phyloP scores from a whole-genome alignment of 1,140 invertebrate genomes.

The Drosophila rufa region DNA sequence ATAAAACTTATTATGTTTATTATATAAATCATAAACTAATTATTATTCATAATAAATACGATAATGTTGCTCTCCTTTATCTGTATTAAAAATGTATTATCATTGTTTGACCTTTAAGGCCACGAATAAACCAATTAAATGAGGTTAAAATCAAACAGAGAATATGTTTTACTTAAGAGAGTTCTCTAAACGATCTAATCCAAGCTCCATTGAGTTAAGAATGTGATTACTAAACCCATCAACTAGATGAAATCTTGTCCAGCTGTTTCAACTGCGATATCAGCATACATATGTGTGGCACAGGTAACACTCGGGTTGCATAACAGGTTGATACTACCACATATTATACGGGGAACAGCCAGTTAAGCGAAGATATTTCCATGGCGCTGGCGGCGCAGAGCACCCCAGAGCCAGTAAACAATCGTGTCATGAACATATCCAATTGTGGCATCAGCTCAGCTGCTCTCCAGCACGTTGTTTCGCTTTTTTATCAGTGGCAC shows the following conservation, averaged over 20 bases:
- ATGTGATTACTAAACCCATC: background rate
- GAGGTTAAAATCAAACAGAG: no score
- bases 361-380: conserved; percentile 35
- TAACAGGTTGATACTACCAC: conserved; percentile 36
- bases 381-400: conserved; percentile 30
- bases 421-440: conserved; percentile 54
- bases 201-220: background rate
- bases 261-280: conserved; percentile 10
- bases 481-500: conserved; percentile 70
- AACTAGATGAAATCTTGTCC: conserved; percentile 10
- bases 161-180: background rate
- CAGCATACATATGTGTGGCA: conserved; percentile 10
- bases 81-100: background rate
- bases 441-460: conserved; percentile 64
- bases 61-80: no score
- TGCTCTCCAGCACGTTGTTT: conserved; percentile 75
- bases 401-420: conserved; percentile 33
- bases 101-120: background rate
- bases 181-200: background rate
- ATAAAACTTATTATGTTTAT: no score
- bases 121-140: background rate
- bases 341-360: conserved; percentile 17
- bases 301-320: conserved; percentile 17
- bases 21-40: background rate
- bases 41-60: background rate